phyloP scores from a whole-genome alignment of 2,797 vertebrate genomes.

The Euthynnus affinis region DNA sequence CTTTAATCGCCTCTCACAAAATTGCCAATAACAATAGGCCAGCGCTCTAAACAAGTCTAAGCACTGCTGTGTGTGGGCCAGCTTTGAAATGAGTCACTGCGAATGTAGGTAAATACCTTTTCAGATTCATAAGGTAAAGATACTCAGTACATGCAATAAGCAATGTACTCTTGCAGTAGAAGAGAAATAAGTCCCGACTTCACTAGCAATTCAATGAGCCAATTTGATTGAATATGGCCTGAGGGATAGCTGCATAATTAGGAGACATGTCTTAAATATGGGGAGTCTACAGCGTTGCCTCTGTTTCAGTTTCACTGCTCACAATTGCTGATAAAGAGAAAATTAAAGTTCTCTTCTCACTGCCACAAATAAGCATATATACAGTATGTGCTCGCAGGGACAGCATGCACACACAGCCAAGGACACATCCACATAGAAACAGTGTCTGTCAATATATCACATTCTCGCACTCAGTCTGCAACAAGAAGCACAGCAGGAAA shows the following conservation, averaged over 20 bases:
- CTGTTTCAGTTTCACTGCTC: slow-evolving; percentile 31
- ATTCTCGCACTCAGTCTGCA: slow-evolving; percentile 40
- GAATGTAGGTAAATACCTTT: slow-evolving; percentile 19
- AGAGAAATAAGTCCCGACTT: slow-evolving; percentile 49
- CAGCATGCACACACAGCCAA: slow-evolving; percentile 35
- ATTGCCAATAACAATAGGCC: slow-evolving; percentile 59
- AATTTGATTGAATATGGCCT: slow-evolving; percentile 68
- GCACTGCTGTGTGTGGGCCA: not conserved
- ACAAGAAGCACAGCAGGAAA: slow-evolving; percentile 64
- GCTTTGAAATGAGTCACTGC: slow-evolving; percentile 35
- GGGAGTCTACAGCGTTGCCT: slow-evolving; percentile 42
- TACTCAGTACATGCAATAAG: slow-evolving; percentile 24
- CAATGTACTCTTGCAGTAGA: slow-evolving; percentile 43
- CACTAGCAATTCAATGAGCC: slow-evolving; percentile 72
- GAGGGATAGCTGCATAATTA: slow-evolving; percentile 69
- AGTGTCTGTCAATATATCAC: slow-evolving; percentile 35
- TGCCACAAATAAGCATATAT: slow-evolving; percentile 24
- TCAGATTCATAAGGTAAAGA: slow-evolving; percentile 20
- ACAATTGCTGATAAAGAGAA: slow-evolving; percentile 39
- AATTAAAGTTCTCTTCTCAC: not conserved
- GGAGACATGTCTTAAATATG: slow-evolving; percentile 57
- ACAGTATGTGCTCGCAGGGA: slow-evolving; percentile 31
- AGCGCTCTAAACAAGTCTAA: slow-evolving; percentile 23
- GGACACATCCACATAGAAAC: slow-evolving; percentile 38
- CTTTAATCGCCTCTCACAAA: slow-evolving; percentile 68